Percentiles rank a stretch among this genome's conserved stretches.
phyloP scores from a whole-genome alignment of 2,888 invertebrate species.

The Noctua janthina region DNA sequence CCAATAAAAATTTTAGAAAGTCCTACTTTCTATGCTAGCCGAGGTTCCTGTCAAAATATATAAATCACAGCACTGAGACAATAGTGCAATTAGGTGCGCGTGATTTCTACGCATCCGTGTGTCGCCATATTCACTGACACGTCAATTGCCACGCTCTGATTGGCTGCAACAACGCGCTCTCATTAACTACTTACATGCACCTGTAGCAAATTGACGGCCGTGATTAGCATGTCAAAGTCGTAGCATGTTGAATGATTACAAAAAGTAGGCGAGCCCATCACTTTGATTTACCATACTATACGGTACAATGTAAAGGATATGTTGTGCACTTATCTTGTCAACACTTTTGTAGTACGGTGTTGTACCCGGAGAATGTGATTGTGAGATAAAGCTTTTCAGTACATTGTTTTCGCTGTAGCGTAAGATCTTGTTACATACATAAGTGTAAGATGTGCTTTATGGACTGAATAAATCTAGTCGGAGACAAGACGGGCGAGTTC shows the following conservation, averaged over 20 bases:
- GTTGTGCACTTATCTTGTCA: background rate
- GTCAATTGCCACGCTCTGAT: slow-evolving; percentile 61
- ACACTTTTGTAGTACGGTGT: background rate
- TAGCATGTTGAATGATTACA: slow-evolving; percentile 34
- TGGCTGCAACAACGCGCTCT: slow-evolving; percentile 40
- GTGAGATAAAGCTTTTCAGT: background rate
- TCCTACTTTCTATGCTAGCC: slow-evolving; percentile 3
- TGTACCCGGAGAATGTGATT: background rate
- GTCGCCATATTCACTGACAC: slow-evolving; percentile 40
- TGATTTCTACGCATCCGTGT: slow-evolving; percentile 41
- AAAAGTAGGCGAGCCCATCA: slow-evolving; percentile 13
- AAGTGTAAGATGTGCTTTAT: slow-evolving; percentile 7
- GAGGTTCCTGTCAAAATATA: slow-evolving; percentile 28
- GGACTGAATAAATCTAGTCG: background rate
- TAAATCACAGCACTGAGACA: slow-evolving; percentile 35
- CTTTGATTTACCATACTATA: slow-evolving; percentile 14
- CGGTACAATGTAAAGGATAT: background rate
- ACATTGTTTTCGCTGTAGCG: background rate
- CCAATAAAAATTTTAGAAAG: slow-evolving; percentile 19
- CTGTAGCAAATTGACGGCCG: slow-evolving; percentile 14
- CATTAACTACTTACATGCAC: slow-evolving; percentile 36
- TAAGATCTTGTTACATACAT: background rate
- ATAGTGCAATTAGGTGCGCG: slow-evolving; percentile 36
- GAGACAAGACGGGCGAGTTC: background rate
- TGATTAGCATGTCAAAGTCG: slow-evolving; percentile 36